phyloP scores from a whole-genome alignment of 1,140 invertebrate genomes.

The Portunus trituberculatus region DNA sequence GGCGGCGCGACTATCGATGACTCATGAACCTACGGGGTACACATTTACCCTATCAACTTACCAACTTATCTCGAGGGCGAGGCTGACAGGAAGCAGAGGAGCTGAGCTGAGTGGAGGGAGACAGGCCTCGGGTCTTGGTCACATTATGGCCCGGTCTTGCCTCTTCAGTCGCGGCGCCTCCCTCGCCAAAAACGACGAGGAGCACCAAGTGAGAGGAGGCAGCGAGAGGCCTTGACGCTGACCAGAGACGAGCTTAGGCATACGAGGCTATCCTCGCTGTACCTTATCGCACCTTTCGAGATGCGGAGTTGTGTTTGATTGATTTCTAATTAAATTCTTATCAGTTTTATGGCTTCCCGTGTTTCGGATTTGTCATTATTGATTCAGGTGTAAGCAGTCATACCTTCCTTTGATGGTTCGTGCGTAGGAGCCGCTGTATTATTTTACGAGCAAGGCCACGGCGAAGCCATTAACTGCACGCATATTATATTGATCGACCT shows the following conservation, averaged over 20 bases:
- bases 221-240: background rate
- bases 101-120: background rate
- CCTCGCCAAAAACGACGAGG: background rate
- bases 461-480: background rate
- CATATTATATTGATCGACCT: background rate
- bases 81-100: background rate
- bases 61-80: background rate
- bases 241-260: background rate
- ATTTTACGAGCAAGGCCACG: background rate
- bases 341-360: background rate
- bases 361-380: background rate
- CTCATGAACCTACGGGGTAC: background rate
- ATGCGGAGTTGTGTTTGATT: too few relatives aligned
- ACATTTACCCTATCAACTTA: background rate
- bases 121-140: background rate
- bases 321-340: too few relatives aligned
- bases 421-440: background rate
- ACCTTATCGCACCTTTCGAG: background rate
- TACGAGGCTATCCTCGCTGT: background rate
- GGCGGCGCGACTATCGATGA: background rate
- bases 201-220: background rate
- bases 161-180: background rate
- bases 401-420: background rate
- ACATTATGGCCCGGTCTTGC: background rate
- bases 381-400: background rate